These are phyloP conservation scores for Achlya flavicornis DNA, from an alignment of 2,888 invertebrate genomes.

Conservation along the genomic window DNA sequence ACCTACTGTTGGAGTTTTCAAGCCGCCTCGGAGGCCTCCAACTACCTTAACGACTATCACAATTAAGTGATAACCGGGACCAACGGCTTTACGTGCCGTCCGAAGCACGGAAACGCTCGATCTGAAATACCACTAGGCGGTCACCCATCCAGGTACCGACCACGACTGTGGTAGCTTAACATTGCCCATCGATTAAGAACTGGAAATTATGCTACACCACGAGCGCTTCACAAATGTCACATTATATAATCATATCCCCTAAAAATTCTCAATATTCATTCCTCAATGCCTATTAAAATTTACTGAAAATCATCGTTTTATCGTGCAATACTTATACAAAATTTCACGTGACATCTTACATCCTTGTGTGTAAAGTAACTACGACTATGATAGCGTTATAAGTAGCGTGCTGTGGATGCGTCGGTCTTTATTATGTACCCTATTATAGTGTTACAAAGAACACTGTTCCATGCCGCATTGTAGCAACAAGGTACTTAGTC, in stretches of 20 bases:
- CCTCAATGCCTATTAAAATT: slow-evolving; percentile 13
- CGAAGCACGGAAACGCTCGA: no score
- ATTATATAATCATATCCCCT: not conserved
- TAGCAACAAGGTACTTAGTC: slow-evolving; percentile 71
- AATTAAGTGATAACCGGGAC: no score
- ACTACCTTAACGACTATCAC: no score
- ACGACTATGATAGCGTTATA: slow-evolving; percentile 25
- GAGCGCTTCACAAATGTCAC: no score
- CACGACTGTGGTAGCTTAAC: no score
- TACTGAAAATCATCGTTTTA: slow-evolving; percentile 8
- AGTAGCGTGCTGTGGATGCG: slow-evolving; percentile 26
- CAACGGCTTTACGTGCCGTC: no score
- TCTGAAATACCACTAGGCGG: no score
- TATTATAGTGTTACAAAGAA: slow-evolving; percentile 47
- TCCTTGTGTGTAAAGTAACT: slow-evolving; percentile 34
- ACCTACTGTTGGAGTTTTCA: no score
- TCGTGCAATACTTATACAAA: not conserved
- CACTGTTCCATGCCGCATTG: slow-evolving; percentile 52
- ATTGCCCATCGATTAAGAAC: no score
- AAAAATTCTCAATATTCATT: not conserved
- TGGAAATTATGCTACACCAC: no score
- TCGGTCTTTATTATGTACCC: slow-evolving; percentile 40
- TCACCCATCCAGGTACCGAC: no score
- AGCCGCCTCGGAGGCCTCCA: no score
- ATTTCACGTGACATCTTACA: slow-evolving; percentile 30